Percentiles rank a stretch among this genome's conserved stretches.
phyloP scores from a whole-genome alignment of 2,888 invertebrate genomes.

The Dastarcus helophoroides region DNA sequence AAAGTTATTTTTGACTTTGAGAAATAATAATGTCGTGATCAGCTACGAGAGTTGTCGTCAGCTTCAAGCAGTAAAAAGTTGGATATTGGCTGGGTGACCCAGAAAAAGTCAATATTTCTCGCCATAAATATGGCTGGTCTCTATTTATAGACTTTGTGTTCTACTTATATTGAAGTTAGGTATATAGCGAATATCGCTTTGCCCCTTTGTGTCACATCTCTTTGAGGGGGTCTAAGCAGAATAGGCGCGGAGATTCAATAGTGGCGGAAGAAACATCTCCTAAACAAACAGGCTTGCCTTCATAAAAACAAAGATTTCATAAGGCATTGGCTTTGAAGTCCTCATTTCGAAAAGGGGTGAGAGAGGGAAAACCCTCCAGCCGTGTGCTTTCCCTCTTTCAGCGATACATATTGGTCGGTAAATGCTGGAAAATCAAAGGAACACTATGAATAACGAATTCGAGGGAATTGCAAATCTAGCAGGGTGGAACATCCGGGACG shows the following conservation, averaged over 20 bases:
- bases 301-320: conserved; percentile 30
- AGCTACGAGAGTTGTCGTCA: no score
- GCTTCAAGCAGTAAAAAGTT: no score
- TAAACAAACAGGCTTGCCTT: conserved; percentile 18
- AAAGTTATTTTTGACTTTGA: no score
- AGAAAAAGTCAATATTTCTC: no score
- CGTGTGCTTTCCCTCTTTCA: conserved; percentile 16
- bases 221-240: conserved; percentile 8
- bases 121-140: no score
- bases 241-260: conserved; percentile 18
- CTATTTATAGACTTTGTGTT: no score
- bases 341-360: conserved; percentile 20
- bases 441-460: conserved; percentile 25
- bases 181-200: no score
- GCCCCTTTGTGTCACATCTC: conserved; percentile 3
- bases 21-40: no score
- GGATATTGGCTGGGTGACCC: no score
- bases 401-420: conserved; percentile 27
- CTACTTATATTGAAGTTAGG: no score
- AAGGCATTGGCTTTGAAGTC: conserved; percentile 27
- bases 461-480: conserved; percentile 23
- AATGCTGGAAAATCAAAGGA: conserved; percentile 28
- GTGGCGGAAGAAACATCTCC: conserved; percentile 17
- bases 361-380: conserved; percentile 1
- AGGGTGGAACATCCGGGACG: conserved; percentile 11